A percentile compares a stretch with the other conserved stretches of the same genome.
These are phyloP conservation scores for Anthoscopus minutus DNA, from an alignment of 2,113 vertebrate species.

Conservation along the genomic window DNA sequence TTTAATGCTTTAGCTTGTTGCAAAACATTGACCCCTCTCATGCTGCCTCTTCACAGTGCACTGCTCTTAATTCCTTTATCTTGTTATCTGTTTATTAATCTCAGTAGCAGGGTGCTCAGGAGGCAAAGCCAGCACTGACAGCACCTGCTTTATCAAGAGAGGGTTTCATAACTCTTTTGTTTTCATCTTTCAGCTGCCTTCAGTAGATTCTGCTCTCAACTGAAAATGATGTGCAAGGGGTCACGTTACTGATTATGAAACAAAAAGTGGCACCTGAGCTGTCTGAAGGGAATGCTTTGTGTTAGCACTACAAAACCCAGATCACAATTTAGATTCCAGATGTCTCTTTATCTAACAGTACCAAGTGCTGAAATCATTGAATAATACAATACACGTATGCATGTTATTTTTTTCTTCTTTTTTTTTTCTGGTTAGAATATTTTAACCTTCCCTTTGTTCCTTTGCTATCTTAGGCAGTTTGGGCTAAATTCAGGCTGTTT, in stretches of 20 bases:
- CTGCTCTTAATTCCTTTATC: slow-evolving; percentile 59
- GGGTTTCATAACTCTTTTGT: not conserved
- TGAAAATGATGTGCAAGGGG: not conserved
- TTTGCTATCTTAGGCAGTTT: not conserved
- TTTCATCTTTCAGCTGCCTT: not conserved
- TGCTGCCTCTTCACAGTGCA: slow-evolving; percentile 42
- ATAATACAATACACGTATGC: not conserved
- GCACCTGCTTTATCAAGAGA: not conserved
- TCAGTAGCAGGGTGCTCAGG: slow-evolving; percentile 44
- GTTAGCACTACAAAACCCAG: not conserved
- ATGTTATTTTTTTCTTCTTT: not conserved
- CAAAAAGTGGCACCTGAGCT: not conserved
- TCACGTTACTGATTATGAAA: not conserved
- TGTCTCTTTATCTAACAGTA: not conserved
- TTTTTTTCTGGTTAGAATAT: not conserved
- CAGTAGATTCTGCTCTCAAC: not conserved
- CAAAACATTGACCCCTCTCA: slow-evolving; percentile 25
- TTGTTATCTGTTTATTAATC: slow-evolving; percentile 68
- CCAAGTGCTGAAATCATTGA: not conserved
- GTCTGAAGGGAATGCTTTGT: not conserved
- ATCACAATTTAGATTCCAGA: not conserved
- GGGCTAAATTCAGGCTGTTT: not conserved
- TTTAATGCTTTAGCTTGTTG: slow-evolving; percentile 46
- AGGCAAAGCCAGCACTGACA: slow-evolving; percentile 31
- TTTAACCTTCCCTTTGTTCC: not conserved